A percentile compares a stretch with the other conserved stretches of the same genome.
phyloP scores from a whole-genome alignment of 2,888 invertebrate genomes.

The Hybos culiciformis region DNA sequence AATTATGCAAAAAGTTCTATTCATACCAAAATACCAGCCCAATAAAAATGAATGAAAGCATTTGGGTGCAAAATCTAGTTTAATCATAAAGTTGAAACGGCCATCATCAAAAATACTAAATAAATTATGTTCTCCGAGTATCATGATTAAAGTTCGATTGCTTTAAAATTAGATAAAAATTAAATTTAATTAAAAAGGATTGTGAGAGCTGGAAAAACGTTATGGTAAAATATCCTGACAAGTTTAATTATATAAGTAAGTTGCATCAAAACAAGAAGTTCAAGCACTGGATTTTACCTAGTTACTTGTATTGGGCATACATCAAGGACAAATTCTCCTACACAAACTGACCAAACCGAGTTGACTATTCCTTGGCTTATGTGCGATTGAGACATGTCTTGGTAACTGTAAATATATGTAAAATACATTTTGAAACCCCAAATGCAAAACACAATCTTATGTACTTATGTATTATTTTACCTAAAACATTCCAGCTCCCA shows the following conservation, averaged over 20 bases:
- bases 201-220: no score
- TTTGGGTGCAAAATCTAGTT: conserved; percentile 69
- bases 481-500: conserved; percentile 79
- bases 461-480: conserved; percentile 37
- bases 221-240: no score
- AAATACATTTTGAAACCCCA: background rate
- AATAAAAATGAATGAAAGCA: conserved; percentile 60
- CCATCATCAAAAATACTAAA: conserved; percentile 71
- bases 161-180: conserved; percentile 36
- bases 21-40: conserved; percentile 53
- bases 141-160: conserved; percentile 56
- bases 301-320: conserved; percentile 33
- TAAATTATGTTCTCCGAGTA: conserved; percentile 74
- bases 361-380: conserved; percentile 40
- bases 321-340: conserved; percentile 49
- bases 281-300: conserved; percentile 26
- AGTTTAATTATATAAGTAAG: no score
- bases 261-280: no score
- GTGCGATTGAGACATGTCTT: conserved; percentile 58
- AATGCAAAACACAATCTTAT: conserved; percentile 11
- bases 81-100: conserved; percentile 64
- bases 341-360: conserved; percentile 39
- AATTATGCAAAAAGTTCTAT: background rate
- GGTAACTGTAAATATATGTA: conserved; percentile 45
- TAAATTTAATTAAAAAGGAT: background rate